Conservation (phyloP, 1,140 invertebrate species). For the Musca domestica region DNA sequence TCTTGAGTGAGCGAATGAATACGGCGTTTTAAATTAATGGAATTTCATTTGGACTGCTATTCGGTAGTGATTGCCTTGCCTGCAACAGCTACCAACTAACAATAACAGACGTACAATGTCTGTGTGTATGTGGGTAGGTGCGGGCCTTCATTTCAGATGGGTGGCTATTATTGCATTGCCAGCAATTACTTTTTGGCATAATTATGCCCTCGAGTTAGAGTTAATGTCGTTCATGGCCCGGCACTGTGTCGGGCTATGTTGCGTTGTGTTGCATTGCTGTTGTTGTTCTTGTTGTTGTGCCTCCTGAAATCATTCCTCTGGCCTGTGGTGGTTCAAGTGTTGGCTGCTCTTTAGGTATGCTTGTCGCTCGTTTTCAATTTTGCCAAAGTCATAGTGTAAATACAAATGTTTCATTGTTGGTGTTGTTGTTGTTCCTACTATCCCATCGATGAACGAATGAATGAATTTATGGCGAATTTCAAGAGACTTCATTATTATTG, state of each 20-base stretch:
- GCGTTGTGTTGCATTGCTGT: neutral
- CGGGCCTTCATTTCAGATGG: too few species aligned
- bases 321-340: neutral
- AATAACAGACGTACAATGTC: neutral
- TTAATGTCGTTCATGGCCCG: constrained; percentile 6
- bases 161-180: constrained; percentile 1
- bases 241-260: neutral
- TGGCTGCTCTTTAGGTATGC: too few species aligned
- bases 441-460: too few species aligned
- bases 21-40: constrained; percentile 19
- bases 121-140: neutral
- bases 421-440: too few species aligned
- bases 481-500: too few species aligned
- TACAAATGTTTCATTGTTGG: too few species aligned
- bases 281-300: neutral
- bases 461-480: too few species aligned
- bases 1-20: neutral
- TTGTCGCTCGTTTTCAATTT: constrained; percentile 9
- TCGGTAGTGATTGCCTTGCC: neutral
- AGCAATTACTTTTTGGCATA: constrained; percentile 25
- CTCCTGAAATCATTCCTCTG: neutral
- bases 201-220: constrained; percentile 23
- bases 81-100: neutral
- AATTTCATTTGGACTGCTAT: constrained; percentile 20
- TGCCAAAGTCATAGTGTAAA: constrained; percentile 11